Percentiles rank a stretch among this genome's conserved stretches.
Evolutionary conservation across 2,888 invertebrate genomes (phyloP).

Genomic region (Thereva unica): DNA sequence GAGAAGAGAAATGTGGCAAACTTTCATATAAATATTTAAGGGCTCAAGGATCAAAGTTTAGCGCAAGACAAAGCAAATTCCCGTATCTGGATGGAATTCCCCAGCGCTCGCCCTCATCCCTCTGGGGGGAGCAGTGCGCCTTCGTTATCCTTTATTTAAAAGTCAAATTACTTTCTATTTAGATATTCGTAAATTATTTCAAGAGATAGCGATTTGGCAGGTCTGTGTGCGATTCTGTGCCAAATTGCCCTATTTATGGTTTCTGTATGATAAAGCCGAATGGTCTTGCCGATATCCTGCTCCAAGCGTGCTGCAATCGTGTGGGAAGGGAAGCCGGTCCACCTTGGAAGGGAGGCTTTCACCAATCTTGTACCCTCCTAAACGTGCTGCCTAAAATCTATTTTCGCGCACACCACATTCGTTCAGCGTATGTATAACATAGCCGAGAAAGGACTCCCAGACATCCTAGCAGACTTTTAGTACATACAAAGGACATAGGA

Average conservation of each 20-base stretch:
- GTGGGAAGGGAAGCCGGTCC: not conserved
- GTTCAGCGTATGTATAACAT: slow-evolving; percentile 6
- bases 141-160: slow-evolving; percentile 36
- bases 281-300: not conserved
- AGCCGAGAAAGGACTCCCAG: not conserved
- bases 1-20: no score
- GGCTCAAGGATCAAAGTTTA: no score
- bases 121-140: not conserved
- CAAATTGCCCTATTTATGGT: slow-evolving; percentile 38
- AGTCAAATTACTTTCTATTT: slow-evolving; percentile 37
- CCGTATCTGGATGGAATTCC: no score
- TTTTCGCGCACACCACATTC: slow-evolving; percentile 20
- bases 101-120: no score
- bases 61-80: no score
- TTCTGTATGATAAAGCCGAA: slow-evolving; percentile 25
- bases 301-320: not conserved
- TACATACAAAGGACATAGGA: not conserved
- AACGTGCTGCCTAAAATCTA: slow-evolving; percentile 12
- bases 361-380: no score
- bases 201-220: slow-evolving; percentile 36
- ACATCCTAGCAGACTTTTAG: no score
- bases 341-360: not conserved
- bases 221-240: slow-evolving; percentile 34
- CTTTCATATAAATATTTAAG: no score
- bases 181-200: slow-evolving; percentile 37